Conservation (phyloP, 1,140 invertebrate genomes). For the Drosophila nebulosa region DNA sequence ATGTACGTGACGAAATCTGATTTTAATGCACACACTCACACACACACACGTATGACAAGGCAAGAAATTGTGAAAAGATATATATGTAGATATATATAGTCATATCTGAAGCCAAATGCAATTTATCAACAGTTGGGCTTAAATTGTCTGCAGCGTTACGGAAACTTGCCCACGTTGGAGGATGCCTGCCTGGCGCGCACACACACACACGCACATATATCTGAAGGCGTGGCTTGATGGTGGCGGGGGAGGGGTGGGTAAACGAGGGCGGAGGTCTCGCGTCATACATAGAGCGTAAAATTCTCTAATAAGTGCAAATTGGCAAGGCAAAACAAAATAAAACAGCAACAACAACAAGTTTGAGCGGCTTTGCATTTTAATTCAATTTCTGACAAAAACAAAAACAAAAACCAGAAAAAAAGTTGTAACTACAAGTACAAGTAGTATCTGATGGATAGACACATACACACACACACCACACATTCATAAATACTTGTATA, state of each 20-base stretch:
- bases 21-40: constrained; percentile 54
- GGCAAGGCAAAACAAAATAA: constrained; percentile 27
- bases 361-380: constrained; percentile 49
- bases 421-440: constrained; percentile 29
- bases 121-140: constrained; percentile 76
- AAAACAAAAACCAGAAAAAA: not conserved
- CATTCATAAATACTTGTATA: not conserved
- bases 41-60: not conserved
- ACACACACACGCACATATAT: too few species aligned
- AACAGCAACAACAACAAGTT: constrained; percentile 7
- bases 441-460: constrained; percentile 42
- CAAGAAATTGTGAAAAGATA: constrained; percentile 7
- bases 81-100: constrained; percentile 3
- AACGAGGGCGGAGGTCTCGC: not conserved
- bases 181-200: constrained; percentile 24
- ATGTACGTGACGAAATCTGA: constrained; percentile 75
- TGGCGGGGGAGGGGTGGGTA: not conserved
- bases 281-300: constrained; percentile 46
- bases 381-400: constrained; percentile 27
- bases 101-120: constrained; percentile 70
- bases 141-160: constrained; percentile 76
- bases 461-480: constrained; percentile 11
- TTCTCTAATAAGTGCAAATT: constrained; percentile 74
- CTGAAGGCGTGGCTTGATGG: not conserved
- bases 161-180: constrained; percentile 56